Base-by-base conservation (phyloP, 2,113 vertebrate genomes). In the Pseudorasbora parva region DNA sequence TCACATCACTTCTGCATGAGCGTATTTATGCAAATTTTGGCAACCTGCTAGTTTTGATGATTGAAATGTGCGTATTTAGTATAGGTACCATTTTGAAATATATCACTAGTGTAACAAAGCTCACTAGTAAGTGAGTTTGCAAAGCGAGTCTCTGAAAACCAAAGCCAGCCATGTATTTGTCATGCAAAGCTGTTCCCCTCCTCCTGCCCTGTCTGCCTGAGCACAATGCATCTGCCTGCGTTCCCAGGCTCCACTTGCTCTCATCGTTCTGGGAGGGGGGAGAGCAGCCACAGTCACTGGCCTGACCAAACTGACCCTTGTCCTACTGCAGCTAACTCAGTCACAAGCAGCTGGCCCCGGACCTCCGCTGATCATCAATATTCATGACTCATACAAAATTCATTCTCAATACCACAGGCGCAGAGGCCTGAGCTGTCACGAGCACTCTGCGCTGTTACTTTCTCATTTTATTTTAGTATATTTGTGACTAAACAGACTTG, bases 111-210 rank as follows among this genome's bases (percentile, higher is more conserved):
- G 33, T 37, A 41, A 68, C 17, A 68, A 9, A 68, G 21, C n/a
- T 51, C 74, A 41, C 74, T 45, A 41, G 21, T 27, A 9, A 64
- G 59, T 27, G 49, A 78, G 66, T 82, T 82, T 79, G 10, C 2
- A 78, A 54, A 56, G 47, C 14, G 56, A 64, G 56, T 25, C 84
- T 77, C 47, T 23, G 43, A 82, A 66, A 81, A 60, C 78, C 72
- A 75, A 37, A 54, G 27, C 68, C 60, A 76, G 59, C 15, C 64
- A 43, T 60, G 85, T 84, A 83, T 87, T 89, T 89, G 86, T 87
- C 83, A 89, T 88, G 88, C 88, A 89, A 88, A 89, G 87, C 85
- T 76, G 86, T 45, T 83, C 79, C 78, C 82, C 83, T 82, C 80
- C 87, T 81, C 85, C 83, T 83, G 83, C 75, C 71, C 84, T 79